These are phyloP conservation scores for Phalangium opilio DNA, from an alignment of 2,888 invertebrate genomes.

Conservation along the genomic window DNA sequence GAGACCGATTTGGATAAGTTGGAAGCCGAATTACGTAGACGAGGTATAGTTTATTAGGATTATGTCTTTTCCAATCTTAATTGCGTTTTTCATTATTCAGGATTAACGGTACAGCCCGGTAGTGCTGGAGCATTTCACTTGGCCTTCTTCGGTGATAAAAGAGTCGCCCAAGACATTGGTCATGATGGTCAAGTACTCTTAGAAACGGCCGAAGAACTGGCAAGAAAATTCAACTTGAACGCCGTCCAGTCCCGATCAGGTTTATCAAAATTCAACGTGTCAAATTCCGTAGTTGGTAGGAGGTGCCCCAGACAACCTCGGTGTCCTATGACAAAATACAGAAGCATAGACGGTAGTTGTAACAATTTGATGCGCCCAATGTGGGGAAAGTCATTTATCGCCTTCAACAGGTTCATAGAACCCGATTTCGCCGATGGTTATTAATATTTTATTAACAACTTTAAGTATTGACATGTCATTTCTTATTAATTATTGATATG, in stretches of 20 bases:
- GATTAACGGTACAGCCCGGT: neutral
- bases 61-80: neutral
- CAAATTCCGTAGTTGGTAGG: slow-evolving; percentile 31
- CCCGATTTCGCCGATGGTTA: slow-evolving; percentile 34
- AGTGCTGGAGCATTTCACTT: neutral
- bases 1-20: neutral
- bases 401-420: slow-evolving; percentile 31
- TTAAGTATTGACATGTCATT: neutral
- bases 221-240: slow-evolving; percentile 8
- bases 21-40: neutral
- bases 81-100: neutral
- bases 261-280: slow-evolving; percentile 29
- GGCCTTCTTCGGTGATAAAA: neutral
- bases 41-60: neutral
- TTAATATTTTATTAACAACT: slow-evolving; percentile 9
- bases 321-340: slow-evolving; percentile 26
- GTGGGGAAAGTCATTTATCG: slow-evolving; percentile 32
- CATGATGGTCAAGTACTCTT: neutral
- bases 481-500: neutral
- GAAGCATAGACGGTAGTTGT: slow-evolving; percentile 31
- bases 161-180: neutral
- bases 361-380: slow-evolving; percentile 31
- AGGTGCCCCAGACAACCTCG: slow-evolving; percentile 36
- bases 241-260: slow-evolving; percentile 19
- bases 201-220: neutral